phyloP scores from a whole-genome alignment of 2,113 vertebrate species.

The Fulica atra region DNA sequence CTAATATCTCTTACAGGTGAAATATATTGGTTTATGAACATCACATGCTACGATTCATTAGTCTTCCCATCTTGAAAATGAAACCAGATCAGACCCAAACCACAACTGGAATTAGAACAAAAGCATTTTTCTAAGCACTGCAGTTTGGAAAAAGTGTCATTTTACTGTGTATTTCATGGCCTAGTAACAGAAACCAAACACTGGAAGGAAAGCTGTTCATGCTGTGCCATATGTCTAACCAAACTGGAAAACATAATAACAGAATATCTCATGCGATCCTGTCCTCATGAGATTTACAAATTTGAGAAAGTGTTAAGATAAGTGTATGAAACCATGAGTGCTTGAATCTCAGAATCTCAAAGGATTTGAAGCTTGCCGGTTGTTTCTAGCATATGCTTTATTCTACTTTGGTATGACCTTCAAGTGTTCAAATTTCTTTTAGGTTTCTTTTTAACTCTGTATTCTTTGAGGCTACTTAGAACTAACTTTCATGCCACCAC shows the following conservation, averaged over 20 bases:
- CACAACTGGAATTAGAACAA: not conserved
- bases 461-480: not conserved
- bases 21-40: not conserved
- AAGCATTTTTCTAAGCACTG: not conserved
- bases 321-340: not conserved
- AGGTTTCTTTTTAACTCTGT: not conserved
- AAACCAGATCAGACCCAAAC: not conserved
- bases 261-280: not conserved
- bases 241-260: slow-evolving; percentile 9
- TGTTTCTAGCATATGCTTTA: not conserved
- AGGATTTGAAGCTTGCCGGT: not conserved
- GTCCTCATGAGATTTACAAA: slow-evolving; percentile 14
- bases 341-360: not conserved
- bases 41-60: not conserved
- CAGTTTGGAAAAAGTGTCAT: not conserved
- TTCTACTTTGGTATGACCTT: not conserved
- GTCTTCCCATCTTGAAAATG: not conserved
- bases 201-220: slow-evolving; percentile 9
- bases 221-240: not conserved
- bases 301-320: not conserved
- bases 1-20: not conserved
- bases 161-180: slow-evolving; percentile 6
- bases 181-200: slow-evolving; percentile 31
- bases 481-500: not conserved
- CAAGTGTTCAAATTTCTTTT: not conserved